Evolutionary conservation across 2,797 vertebrate genomes (phyloP), one percentile per base, ranked within the genome.

Genomic region (Myiotriccus ornatus): DNA sequence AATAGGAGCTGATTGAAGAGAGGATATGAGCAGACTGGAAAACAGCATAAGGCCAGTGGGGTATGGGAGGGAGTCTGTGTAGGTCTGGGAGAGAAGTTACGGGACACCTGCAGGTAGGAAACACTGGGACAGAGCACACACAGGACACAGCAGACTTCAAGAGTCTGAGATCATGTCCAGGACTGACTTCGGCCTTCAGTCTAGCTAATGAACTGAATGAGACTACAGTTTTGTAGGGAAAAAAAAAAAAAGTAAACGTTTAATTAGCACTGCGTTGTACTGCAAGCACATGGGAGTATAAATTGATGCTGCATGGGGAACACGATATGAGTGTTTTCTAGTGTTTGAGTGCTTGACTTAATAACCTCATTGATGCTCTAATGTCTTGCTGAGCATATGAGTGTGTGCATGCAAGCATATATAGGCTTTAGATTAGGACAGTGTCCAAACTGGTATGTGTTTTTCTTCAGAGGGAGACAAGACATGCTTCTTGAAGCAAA

Each of bases 1-100:
- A 43, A 39, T 19, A 27, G 37, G 67, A 89, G 12, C 2, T 2
- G 8, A n/a, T 15, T 0, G 0, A 14, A 13, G 9, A 71, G 8
- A 67, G 6, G 10, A 77, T 18, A 28, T 19, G 28, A 74, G 10
- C 3, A 3, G 28, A 5, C 4, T 70, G 43, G 63, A 53, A 78
- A 76, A 37, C 18, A 71, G 20, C 34, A 28, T 12, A 10, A 77
- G 41, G 12, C 22, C 32, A 67, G 47, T 35, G 27, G 17, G 30
- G 35, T 55, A 24, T 27, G n/a, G 8, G 13, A 73, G 3, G 1
- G 19, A 57, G 11, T 28, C 60, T 57, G 24, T 7, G 28, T 43
- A 52, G 24, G 17, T 53, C 13, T 77, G 16, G 4, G 7, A 47
- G 11, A 49, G 16, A 81, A n/a, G 44, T 7, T 22, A 12, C 3